Percentiles rank a stretch among this genome's conserved stretches.
Conservation (phyloP, 1,140 invertebrate species). For the Thalassaphorura encarpata region DNA sequence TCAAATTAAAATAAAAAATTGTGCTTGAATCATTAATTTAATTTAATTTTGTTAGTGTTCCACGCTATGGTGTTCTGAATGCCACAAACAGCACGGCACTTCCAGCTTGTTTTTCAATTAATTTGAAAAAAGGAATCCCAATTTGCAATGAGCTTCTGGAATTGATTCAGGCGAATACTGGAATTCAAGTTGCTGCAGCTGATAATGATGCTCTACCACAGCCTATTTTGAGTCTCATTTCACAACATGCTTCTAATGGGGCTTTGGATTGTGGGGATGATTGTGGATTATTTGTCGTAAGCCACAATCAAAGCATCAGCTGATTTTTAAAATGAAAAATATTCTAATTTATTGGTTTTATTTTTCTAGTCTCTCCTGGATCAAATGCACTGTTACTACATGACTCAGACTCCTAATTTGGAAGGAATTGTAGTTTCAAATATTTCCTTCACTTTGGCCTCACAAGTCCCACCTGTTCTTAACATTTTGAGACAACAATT, state of each 20-base stretch:
- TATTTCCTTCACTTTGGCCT: slow-evolving; percentile 87
- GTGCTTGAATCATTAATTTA: background rate
- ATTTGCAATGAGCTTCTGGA: slow-evolving; percentile 64
- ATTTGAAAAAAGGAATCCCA: slow-evolving; percentile 74
- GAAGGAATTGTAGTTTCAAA: slow-evolving; percentile 67
- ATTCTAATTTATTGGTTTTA: too few relatives aligned
- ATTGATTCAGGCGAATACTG: slow-evolving; percentile 60
- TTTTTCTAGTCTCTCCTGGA: slow-evolving; percentile 74
- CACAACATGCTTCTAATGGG: slow-evolving; percentile 58
- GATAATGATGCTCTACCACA: slow-evolving; percentile 47
- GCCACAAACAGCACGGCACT: slow-evolving; percentile 74
- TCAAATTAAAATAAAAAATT: too few relatives aligned
- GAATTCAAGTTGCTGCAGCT: slow-evolving; percentile 54
- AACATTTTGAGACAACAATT: slow-evolving; percentile 76
- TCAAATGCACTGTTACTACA: slow-evolving; percentile 86
- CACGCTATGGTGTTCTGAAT: slow-evolving; percentile 65
- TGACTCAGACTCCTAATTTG: slow-evolving; percentile 69
- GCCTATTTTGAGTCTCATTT: slow-evolving; percentile 63
- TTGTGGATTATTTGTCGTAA: slow-evolving; percentile 65
- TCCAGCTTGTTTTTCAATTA: slow-evolving; percentile 82
- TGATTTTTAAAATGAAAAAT: background rate
- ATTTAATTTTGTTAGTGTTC: slow-evolving; percentile 42
- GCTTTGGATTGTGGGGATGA: slow-evolving; percentile 57
- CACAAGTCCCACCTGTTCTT: slow-evolving; percentile 81
- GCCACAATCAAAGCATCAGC: slow-evolving; percentile 38